Base-by-base conservation (phyloP, 2,113 vertebrate genomes). In the Lepus europaeus region DNA sequence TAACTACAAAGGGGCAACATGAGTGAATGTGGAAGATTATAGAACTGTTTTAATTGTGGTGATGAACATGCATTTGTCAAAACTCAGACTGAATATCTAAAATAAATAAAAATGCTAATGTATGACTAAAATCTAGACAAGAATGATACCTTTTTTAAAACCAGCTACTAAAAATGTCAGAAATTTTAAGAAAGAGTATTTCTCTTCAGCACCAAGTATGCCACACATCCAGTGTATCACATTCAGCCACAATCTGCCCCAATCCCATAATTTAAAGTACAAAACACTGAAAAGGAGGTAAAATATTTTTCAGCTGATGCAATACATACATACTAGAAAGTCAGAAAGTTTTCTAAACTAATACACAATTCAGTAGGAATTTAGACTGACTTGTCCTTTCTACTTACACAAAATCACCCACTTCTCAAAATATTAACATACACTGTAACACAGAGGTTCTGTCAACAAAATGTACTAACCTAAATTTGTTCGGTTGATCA, bases 381-480 rank as follows among this genome's bases (percentile, higher is more conserved):
- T 87, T 78, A 89, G 29, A 85, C 2, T 83, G 79, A 85, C 9
- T 45, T 90, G 64, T 25, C 23, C 77, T 90, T 95, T 91, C 73
- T 64, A 82, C 20, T 85, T 53, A 90, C 53, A 83, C 39, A 39
- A 39, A 39, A 39, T 39, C 39, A 39, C 5, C 39, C 39, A 39
- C 39, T 39, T 39, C 39, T 39, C 39, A 39, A 89, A 93, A 78
- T 82, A 85, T 70, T 73, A 93, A 86, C n/a, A 85, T 63, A 36
- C 20, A 84, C 45, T 76, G 19, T 9, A 93, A 95, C 16, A 87
- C 1, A 5, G 5, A 94, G 83, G 10, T 56, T 23, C 5, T 82
- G 23, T 45, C 16, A 72, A 96, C n/a, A 95, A 94, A 96, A 93
- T 92, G 11, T 82, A 97, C 95, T 95, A 70, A 97, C 96, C 97